Evolutionary conservation across 1,140 invertebrate species (phyloP).

Genomic region (Drosophila ananassae): DNA sequence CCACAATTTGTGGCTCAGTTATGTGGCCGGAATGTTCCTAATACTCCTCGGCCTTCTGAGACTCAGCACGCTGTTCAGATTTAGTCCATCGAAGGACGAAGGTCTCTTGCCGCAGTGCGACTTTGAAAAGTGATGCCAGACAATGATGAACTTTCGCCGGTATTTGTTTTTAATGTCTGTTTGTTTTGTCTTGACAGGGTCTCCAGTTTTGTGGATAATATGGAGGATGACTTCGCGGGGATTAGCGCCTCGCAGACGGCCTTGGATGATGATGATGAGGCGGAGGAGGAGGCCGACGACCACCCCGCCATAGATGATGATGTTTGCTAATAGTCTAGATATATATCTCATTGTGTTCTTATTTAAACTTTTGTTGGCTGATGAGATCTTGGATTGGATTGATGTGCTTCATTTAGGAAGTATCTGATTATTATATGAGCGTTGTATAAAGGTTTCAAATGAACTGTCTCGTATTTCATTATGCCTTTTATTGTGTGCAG

Average conservation of each 20-base stretch:
- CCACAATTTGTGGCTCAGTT: constrained; percentile 82
- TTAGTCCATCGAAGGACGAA: constrained; percentile 67
- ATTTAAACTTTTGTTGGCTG: neutral
- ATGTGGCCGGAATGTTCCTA: constrained; percentile 77
- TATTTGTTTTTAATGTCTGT: constrained; percentile 37
- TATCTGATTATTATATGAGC: neutral
- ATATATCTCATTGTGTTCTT: neutral
- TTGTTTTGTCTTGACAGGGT: constrained; percentile 62
- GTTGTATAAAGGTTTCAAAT: constrained; percentile 38
- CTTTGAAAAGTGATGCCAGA: constrained; percentile 70
- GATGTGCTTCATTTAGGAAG: constrained; percentile 4
- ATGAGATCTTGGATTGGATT: constrained; percentile 1
- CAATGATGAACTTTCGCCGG: constrained; percentile 21
- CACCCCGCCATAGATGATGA: constrained; percentile 62
- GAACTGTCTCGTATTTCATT: neutral
- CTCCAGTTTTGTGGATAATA: constrained; percentile 68
- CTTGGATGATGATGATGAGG: constrained; percentile 64
- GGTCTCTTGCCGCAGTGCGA: constrained; percentile 78
- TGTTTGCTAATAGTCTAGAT: constrained; percentile 68
- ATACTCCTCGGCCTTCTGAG: constrained; percentile 70
- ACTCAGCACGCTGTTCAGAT: constrained; percentile 63
- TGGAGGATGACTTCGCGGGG: constrained; percentile 72
- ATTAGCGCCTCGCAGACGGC: constrained; percentile 49
- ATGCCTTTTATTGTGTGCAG: neutral
- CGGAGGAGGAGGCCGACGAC: constrained; percentile 54